phyloP scores from a whole-genome alignment of 2,797 vertebrate species.

The Molothrus aeneus region DNA sequence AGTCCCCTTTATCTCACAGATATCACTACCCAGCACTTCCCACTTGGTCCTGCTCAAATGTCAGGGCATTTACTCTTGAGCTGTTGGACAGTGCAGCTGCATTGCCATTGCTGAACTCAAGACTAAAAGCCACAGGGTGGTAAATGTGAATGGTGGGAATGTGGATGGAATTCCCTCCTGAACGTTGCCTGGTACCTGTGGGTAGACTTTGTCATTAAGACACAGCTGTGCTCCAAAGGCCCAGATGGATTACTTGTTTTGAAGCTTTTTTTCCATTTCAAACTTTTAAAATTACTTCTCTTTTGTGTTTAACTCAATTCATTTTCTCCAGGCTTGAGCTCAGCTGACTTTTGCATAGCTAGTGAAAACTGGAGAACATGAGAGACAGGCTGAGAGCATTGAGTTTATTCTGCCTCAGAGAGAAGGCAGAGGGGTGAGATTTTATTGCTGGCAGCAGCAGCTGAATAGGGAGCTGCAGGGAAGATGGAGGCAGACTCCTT shows the following conservation, averaged over 20 bases:
- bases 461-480: neutral
- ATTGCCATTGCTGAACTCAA: neutral
- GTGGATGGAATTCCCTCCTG: neutral
- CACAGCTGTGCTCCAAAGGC: neutral
- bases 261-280: neutral
- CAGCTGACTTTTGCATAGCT: neutral
- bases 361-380: neutral
- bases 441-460: neutral
- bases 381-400: neutral
- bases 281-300: neutral
- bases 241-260: neutral
- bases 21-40: neutral
- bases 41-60: neutral
- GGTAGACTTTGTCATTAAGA: neutral
- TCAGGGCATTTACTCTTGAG: neutral
- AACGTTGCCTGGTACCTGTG: neutral
- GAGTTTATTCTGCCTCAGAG: neutral
- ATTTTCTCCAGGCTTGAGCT: neutral
- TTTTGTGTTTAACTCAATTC: neutral
- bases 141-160: neutral
- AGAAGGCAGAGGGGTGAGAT: neutral
- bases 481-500: neutral
- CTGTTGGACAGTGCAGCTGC: neutral
- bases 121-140: neutral
- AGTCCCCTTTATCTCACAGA: neutral